Conservation (phyloP, 2,888 invertebrate species). For the Nycteola revayana region DNA sequence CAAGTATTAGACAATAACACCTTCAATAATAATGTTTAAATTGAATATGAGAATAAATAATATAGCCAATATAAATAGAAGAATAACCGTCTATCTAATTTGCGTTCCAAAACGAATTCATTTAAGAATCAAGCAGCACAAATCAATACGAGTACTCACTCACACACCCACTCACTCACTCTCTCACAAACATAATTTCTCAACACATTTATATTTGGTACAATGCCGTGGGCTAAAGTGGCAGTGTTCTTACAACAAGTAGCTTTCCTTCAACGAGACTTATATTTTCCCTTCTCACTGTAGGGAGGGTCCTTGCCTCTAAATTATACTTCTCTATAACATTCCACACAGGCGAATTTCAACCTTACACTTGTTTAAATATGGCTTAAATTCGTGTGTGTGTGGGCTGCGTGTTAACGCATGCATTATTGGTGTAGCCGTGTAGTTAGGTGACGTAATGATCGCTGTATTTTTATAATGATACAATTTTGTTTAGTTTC, state of each 20-base stretch:
- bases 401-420: conserved; percentile 34
- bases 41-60: too few relatives aligned
- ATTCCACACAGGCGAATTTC: conserved; percentile 9
- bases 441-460: conserved; percentile 33
- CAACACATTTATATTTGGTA: conserved; percentile 33
- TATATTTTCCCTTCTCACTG: conserved; percentile 22
- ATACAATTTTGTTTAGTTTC: conserved; percentile 30
- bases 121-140: neutral
- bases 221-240: conserved; percentile 50
- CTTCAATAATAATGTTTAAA: too few relatives aligned
- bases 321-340: conserved; percentile 35
- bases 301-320: conserved; percentile 29
- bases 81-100: too few relatives aligned
- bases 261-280: conserved; percentile 45
- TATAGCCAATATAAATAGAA: too few relatives aligned
- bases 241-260: conserved; percentile 55
- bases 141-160: too few relatives aligned
- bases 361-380: conserved; percentile 14
- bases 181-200: conserved; percentile 20
- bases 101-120: neutral
- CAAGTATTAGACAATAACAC: too few relatives aligned
- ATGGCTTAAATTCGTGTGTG: conserved; percentile 12
- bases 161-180: conserved; percentile 2
- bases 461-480: conserved; percentile 36
- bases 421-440: conserved; percentile 41